Evolutionary conservation across 2,888 invertebrate genomes (phyloP), one percentile per base, ranked within the genome.

Genomic region (Nomada flava): DNA sequence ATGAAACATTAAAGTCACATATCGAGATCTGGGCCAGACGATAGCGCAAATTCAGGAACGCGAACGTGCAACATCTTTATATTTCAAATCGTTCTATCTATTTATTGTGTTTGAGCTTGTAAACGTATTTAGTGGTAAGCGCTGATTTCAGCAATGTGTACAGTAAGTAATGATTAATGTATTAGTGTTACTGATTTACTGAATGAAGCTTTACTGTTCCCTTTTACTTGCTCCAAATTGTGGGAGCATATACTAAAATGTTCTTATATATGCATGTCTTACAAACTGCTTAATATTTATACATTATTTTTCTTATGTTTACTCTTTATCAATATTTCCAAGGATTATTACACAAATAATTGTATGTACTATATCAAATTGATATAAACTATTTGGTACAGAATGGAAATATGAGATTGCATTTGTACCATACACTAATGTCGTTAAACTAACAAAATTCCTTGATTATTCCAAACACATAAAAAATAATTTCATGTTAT

Each of bases 21-120:
- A 63, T 53, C 74, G 65, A 71, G 72, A 87, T 87, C 85, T 83
- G 65, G 83, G 83, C 55, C 86, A 67, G 63, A 79, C 82, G 79
- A 78, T 83, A 79, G 53, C 62, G 50, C 18, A 29, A 65, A 76
- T 76, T 83, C 65, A 72, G 62, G 20, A 62, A 26, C 23, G 44
- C 36, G 42, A 70, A 53, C 13, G 44, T 53, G 26, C 4, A 47
- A 57, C 36, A 23, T 47, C 42, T 76, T 76, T 62, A 65, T 11
- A 18, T 55, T 18, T 53, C 13, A 36, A 36, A 36, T 36, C 36
- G 1, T 36, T 36, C 36, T 36, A 36, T 5, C 36, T 7, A 36
- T 36, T 36, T 36, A 36, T 36, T 36, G 5, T 36, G 5, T 5
- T 26, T n/a, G n/a, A 57, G 18, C 11, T 18, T 11, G 44, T 50